A percentile compares a stretch with the other conserved stretches of the same genome.
Evolutionary conservation across 2,113 vertebrate genomes (phyloP).

Genomic region (Strigops habroptila): DNA sequence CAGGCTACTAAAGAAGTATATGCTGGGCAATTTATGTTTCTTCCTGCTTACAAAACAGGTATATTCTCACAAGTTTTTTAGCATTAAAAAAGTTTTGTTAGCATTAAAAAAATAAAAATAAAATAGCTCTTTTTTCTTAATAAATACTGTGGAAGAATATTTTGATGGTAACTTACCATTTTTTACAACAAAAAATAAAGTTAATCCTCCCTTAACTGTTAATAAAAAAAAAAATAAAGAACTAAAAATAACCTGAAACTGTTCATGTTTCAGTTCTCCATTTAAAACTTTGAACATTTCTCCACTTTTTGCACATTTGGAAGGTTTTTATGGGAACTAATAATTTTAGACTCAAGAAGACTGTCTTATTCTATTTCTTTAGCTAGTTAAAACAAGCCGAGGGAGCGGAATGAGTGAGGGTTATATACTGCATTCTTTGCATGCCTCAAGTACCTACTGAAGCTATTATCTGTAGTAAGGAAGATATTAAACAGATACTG

Average conservation of each 20-base stretch:
- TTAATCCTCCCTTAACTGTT: background rate
- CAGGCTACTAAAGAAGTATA: background rate
- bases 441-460: background rate
- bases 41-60: background rate
- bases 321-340: background rate
- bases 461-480: background rate
- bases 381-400: constrained; percentile 3
- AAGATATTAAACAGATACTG: background rate
- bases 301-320: background rate
- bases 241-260: background rate
- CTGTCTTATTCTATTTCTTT: background rate
- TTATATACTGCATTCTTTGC: background rate
- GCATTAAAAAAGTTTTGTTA: background rate
- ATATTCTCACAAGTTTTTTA: background rate
- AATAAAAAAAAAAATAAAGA: background rate
- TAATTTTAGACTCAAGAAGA: background rate
- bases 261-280: background rate
- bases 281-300: background rate
- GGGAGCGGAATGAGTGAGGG: background rate
- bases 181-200: background rate
- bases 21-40: background rate
- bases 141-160: background rate
- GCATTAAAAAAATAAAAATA: background rate
- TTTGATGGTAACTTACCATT: background rate
- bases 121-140: background rate